Conservation (phyloP, 2,797 vertebrate species). For the Heliangelus exortis region DNA sequence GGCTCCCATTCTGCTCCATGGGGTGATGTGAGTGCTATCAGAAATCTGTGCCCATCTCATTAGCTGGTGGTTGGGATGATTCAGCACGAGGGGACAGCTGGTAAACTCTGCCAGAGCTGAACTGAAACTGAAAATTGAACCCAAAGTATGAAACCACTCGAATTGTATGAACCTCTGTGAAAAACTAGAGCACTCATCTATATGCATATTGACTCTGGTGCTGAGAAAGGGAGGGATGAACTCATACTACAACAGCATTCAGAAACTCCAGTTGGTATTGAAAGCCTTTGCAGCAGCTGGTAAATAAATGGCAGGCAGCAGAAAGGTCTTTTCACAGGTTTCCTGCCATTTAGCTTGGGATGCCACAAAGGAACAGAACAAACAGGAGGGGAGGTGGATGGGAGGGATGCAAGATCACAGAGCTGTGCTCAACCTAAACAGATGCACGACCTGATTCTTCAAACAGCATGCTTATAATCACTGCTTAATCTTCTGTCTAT, state of each 20-base stretch:
- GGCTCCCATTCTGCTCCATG: fast-evolving
- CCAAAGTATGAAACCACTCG: not conserved
- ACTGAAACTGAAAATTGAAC: not conserved
- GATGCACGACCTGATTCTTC: slow-evolving; percentile 39
- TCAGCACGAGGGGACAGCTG: not conserved
- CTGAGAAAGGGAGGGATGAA: not conserved
- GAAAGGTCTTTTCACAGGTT: slow-evolving; percentile 5
- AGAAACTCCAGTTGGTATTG: not conserved
- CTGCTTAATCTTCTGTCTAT: slow-evolving; percentile 10
- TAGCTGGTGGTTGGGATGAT: not conserved
- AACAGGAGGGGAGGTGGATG: not conserved
- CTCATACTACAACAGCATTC: not conserved
- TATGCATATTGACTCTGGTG: not conserved
- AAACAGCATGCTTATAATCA: slow-evolving; percentile 21
- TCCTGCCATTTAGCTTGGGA: not conserved
- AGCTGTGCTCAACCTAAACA: not conserved
- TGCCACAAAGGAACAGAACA: slow-evolving; percentile 24
- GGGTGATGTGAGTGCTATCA: fast-evolving
- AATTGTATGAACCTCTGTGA: not conserved
- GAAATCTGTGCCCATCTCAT: not conserved
- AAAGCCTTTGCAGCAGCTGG: not conserved
- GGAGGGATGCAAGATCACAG: slow-evolving; percentile 18
- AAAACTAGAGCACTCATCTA: not conserved
- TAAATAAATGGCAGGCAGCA: not conserved
- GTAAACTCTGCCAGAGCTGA: not conserved